phyloP scores from a whole-genome alignment of 2,888 invertebrate genomes.

The Formica aserva region DNA sequence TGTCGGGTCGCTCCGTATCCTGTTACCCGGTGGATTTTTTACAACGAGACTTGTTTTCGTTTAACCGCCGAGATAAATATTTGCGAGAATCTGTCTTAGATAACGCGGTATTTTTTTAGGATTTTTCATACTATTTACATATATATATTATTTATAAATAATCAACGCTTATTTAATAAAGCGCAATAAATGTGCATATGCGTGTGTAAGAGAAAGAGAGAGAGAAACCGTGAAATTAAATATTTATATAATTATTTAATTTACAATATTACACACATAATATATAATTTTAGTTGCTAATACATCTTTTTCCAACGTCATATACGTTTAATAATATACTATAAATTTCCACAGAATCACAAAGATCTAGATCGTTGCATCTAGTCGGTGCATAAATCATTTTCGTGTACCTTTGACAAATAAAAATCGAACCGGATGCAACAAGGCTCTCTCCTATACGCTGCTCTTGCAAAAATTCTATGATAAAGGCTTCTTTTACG shows the following conservation, averaged over 20 bases:
- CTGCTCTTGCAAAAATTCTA: background rate
- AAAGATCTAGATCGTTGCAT: background rate
- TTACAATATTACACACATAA: background rate
- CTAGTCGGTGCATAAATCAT: background rate
- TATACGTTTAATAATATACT: background rate
- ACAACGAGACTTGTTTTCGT: background rate
- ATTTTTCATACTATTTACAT: background rate
- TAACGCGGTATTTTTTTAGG: background rate
- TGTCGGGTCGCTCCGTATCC: background rate
- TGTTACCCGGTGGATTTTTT: background rate
- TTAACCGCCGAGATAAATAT: background rate
- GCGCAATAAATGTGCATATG: too few relatives aligned
- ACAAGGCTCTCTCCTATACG: background rate
- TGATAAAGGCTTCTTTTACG: background rate
- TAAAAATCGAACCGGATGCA: conserved; percentile 5
- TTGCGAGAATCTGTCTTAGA: background rate
- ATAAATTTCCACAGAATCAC: background rate
- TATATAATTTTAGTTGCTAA: background rate
- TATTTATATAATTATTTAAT: background rate
- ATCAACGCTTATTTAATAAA: background rate
- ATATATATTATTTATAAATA: background rate
- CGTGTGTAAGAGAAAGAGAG: background rate
- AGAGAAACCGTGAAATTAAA: background rate
- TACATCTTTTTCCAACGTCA: background rate
- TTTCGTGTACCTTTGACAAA: background rate